Evolutionary conservation across 2,888 invertebrate species (phyloP).

Genomic region (Caenorhabditis imperialis): DNA sequence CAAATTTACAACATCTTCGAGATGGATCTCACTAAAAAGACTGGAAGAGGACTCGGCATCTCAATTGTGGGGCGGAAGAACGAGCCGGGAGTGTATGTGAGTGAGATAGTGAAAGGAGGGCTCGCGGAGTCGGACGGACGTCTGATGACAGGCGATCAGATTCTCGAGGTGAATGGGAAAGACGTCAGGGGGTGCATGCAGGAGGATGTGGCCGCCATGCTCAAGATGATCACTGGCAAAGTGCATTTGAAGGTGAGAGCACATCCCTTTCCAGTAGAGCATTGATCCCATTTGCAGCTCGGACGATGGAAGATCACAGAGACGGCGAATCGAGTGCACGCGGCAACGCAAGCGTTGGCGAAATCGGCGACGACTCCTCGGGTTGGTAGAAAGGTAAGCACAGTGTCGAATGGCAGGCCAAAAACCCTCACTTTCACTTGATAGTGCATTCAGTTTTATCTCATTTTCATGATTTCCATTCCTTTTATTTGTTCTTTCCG

Average conservation of each 20-base stretch:
- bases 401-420: constrained; percentile 51
- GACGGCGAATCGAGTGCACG: constrained; percentile 73
- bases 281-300: constrained; percentile 42
- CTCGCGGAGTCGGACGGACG: constrained; percentile 89
- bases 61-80: constrained; percentile 87
- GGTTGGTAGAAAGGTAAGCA: constrained; percentile 60
- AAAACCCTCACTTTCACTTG: constrained; percentile 29
- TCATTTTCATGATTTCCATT: not conserved
- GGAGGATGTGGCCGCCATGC: constrained; percentile 89
- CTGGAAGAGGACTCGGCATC: constrained; percentile 86
- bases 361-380: constrained; percentile 62
- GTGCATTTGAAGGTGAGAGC: constrained; percentile 72
- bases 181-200: constrained; percentile 83
- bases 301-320: constrained; percentile 78
- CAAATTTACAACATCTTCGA: constrained; percentile 79
- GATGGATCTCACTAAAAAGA: constrained; percentile 61
- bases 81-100: constrained; percentile 88
- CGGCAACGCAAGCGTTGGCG: constrained; percentile 63
- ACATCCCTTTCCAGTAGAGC: constrained; percentile 21
- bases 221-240: constrained; percentile 82
- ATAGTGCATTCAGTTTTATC: constrained; percentile 39
- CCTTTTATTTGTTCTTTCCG: constrained; percentile 5
- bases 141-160: constrained; percentile 91
- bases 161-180: constrained; percentile 90
- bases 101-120: constrained; percentile 88